Evolutionary conservation across 2,113 vertebrate species (phyloP), one percentile per base, ranked within the genome.

Genomic region (Psettodes erumei): DNA sequence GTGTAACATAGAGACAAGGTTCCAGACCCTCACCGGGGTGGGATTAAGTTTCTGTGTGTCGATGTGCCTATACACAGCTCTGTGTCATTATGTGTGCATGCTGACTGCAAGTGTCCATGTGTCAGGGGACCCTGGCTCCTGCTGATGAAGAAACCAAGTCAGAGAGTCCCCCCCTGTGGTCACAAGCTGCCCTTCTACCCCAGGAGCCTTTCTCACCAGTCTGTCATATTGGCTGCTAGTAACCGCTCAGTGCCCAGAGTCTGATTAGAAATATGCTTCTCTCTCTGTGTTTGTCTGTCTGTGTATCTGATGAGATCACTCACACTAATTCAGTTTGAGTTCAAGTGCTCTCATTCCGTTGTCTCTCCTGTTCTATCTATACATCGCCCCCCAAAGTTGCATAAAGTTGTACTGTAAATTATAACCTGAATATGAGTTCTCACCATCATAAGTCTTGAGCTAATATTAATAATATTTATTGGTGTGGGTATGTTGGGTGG

Each of bases 91-190:
- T 63, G 53, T 76, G 81, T 68, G 59, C 71, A 75, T 62, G 66
- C 54, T 71, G 82, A 54, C 53, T 69, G 71, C 50, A 53, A 75
- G 81, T 71, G 75, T 85, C 58, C 56, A 51, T 75, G 69, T 89
- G 82, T 78, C 81, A 77, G 76, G 83, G 79, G 87, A 80, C 77
- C 45, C 62, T 86, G 81, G 64, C 87, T 82, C 92, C 90, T 72
- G 79, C 92, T 90, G 94, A 92, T 94, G 89, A 91, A 93, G 93
- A 93, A 92, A 93, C 93, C 91, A 91, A 91, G 90, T 90, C 81
- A 63, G 82, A 63, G 79, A 84, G 77, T 87, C 76, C 68, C 83
- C 68, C 83, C 91, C 86, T 30, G 64, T 35, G 76, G 88, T 85
- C 77, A 81, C 93, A 94, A 94, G 92, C 94, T 94, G 93, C 93